Evolutionary conservation across 2,888 invertebrate species (phyloP), one percentile per base, ranked within the genome.

Genomic region (Aleiodes leptofemur): DNA sequence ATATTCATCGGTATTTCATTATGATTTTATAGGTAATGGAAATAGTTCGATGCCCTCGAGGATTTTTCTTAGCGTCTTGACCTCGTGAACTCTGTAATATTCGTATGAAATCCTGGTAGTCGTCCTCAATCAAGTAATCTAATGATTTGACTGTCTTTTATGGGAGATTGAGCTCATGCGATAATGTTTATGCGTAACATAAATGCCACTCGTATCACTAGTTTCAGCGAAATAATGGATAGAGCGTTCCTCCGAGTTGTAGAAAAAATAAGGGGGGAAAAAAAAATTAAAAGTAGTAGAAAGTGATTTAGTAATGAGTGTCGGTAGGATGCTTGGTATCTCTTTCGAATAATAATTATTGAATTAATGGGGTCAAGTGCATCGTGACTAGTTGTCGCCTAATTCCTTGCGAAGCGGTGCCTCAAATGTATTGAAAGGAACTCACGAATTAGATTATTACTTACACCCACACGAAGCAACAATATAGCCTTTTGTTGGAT

Each of bases 331-430:
- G 13, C 23, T 51, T 68, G 51, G 68, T 14, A 51, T 53, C 51
- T 29, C 31, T 50, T 13, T 68, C 53, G 31, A 64, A 64, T 64
- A 64, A 64, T 43, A 68, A 57, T 23, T 56, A 74, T 43, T 31
- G 53, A 73, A 38, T 76, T 75, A 84, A 82, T 69, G 78, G 81
- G 83, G 84, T 84, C 84, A 84, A 84, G 84, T 83, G 83, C 83
- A 83, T 80, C 76, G 76, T 77, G 59, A 69, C 77, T 66, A 64
- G 53, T 72, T 74, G 76, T 72, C 77, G 76, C 14, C 75, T 78
- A 77, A 78, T 78, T 78, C 69, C 57, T 61, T 73, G 70, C 78
- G 68, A 75, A 72, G 72, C 74, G 71, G 73, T 72, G 70, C 75
- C 75, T 72, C 78, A 75, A 76, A 76, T 78, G 71, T 77, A 72